phyloP scores from a whole-genome alignment of 1,140 invertebrate species.

The Drosophila repletoides region DNA sequence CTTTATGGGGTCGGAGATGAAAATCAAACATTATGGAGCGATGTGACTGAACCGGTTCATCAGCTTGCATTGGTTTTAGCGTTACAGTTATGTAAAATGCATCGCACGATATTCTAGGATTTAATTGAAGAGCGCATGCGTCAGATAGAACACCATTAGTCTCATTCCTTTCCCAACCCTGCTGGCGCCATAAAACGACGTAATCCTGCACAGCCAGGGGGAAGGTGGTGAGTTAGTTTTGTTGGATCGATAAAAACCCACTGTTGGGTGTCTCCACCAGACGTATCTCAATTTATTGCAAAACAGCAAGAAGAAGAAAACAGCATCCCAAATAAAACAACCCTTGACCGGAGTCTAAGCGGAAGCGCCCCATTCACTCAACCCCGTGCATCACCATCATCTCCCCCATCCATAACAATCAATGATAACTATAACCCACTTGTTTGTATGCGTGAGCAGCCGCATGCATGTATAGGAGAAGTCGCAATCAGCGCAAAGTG shows the following conservation, averaged over 20 bases:
- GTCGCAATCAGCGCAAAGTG: conserved; percentile 56
- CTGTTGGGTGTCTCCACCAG: background rate
- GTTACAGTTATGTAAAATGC: conserved; percentile 65
- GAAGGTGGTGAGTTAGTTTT: conserved; percentile 3
- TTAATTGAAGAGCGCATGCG: conserved; percentile 47
- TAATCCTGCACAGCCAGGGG: conserved; percentile 52
- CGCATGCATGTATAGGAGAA: conserved; percentile 15
- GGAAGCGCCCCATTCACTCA: conserved; percentile 2
- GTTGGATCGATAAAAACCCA: conserved; percentile 72
- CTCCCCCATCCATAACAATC: background rate
- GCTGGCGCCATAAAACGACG: conserved; percentile 68
- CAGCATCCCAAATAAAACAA: conserved; percentile 14
- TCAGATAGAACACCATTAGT: background rate
- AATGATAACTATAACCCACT: conserved; percentile 34
- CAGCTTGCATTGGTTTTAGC: background rate
- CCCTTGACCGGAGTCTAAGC: conserved; percentile 35
- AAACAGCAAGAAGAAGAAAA: background rate
- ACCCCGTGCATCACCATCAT: background rate
- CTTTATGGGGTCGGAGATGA: too few species aligned
- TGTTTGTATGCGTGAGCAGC: background rate
- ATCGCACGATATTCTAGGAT: conserved; percentile 45
- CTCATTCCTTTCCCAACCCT: conserved; percentile 19
- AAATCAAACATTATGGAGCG: background rate
- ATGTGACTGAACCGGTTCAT: conserved; percentile 5
- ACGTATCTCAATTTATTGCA: background rate